These are phyloP conservation scores for Tetheella fluctuosa DNA, from an alignment of 2,888 invertebrate species.

Conservation along the genomic window DNA sequence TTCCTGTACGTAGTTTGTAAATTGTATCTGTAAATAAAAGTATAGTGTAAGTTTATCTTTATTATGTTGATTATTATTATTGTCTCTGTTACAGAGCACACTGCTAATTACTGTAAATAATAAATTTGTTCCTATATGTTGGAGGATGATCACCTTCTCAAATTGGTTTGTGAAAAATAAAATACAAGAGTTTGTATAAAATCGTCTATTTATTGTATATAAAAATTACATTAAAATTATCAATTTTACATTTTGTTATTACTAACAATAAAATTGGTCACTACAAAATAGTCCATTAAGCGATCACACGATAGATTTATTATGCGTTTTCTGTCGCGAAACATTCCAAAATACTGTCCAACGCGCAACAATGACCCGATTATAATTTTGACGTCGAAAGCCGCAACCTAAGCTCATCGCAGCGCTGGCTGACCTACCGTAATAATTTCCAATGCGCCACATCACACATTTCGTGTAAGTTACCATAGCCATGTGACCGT, in stretches of 20 bases:
- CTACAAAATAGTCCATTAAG: constrained; percentile 83
- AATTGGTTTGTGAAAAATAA: constrained; percentile 55
- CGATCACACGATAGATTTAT: constrained; percentile 75
- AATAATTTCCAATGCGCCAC: neutral
- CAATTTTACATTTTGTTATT: constrained; percentile 78
- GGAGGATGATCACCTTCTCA: constrained; percentile 31
- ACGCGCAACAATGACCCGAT: constrained; percentile 43
- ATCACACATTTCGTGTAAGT: neutral
- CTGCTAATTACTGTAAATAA: constrained; percentile 17
- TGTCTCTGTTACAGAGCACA: constrained; percentile 16
- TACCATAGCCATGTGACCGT: neutral
- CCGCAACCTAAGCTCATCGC: constrained; percentile 33
- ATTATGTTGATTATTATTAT: constrained; percentile 42
- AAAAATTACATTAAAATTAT: constrained; percentile 84
- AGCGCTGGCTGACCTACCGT: constrained; percentile 25
- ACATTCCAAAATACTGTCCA: constrained; percentile 59
- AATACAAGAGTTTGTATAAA: constrained; percentile 76
- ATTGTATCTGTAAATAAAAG: constrained; percentile 58
- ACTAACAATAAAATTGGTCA: constrained; percentile 82
- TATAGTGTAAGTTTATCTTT: constrained; percentile 17
- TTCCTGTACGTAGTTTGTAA: constrained; percentile 45
- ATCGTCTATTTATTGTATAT: constrained; percentile 84
- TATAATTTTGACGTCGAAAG: constrained; percentile 13
- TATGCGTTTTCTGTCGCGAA: constrained; percentile 69
- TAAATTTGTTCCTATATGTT: constrained; percentile 58